Evolutionary conservation across 1,140 invertebrate genomes (phyloP).

Genomic region (Drosophila repleta): DNA sequence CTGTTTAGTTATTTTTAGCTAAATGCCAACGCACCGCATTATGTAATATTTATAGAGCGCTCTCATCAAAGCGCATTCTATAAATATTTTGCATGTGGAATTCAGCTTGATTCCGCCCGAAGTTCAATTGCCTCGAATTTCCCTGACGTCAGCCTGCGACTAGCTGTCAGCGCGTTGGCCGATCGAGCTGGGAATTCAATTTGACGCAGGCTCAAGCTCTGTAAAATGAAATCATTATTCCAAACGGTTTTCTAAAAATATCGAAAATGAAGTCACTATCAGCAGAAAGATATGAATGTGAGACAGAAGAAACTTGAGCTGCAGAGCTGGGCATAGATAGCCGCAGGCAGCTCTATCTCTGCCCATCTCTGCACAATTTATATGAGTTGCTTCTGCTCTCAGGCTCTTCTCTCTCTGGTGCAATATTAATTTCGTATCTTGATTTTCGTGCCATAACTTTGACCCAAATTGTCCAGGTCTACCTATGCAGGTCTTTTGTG

Average conservation of each 20-base stretch:
- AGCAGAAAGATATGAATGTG: too few species aligned
- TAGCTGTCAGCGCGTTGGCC: not conserved
- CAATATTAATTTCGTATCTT: constrained; percentile 53
- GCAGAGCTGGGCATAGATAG: too few species aligned
- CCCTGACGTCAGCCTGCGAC: not conserved
- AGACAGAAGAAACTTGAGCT: too few species aligned
- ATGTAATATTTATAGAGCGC: constrained; percentile 6
- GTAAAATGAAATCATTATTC: not conserved
- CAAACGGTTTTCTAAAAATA: too few species aligned
- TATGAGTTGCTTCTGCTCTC: too few species aligned
- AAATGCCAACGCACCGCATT: constrained; percentile 29
- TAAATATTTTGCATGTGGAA: not conserved
- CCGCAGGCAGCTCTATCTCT: too few species aligned
- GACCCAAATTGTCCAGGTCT: constrained; percentile 68
- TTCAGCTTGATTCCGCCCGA: not conserved
- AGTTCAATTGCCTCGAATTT: not conserved
- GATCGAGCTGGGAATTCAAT: not conserved
- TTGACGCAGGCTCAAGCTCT: not conserved
- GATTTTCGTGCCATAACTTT: constrained; percentile 55
- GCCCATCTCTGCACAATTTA: too few species aligned
- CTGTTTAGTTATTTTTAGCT: constrained; percentile 42
- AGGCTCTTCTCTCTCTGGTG: constrained; percentile 15
- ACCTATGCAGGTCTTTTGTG: constrained; percentile 43
- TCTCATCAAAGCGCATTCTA: not conserved
- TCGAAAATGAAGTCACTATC: too few species aligned